phyloP scores from a whole-genome alignment of 2,113 vertebrate genomes.

The Syngnathus typhle region DNA sequence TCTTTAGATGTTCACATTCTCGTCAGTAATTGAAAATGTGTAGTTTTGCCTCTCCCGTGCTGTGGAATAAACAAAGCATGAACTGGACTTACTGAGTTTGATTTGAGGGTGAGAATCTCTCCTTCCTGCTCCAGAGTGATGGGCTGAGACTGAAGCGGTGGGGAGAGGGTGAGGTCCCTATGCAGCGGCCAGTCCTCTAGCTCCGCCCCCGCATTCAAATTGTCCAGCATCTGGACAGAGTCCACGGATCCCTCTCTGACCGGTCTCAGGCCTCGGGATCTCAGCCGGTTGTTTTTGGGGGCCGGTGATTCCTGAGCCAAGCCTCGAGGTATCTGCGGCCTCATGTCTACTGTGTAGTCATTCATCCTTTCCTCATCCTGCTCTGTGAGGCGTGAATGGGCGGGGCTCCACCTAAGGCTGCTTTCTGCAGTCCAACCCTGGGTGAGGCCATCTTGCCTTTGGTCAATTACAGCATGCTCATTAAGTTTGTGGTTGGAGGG shows the following conservation, averaged over 20 bases:
- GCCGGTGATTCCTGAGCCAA: conserved; percentile 57
- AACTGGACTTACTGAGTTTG: conserved; percentile 82
- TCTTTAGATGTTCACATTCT: neutral
- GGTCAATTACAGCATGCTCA: conserved; percentile 63
- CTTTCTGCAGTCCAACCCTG: conserved; percentile 83
- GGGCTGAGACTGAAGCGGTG: conserved; percentile 87
- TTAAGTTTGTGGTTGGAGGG: conserved; percentile 63
- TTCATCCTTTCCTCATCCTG: conserved; percentile 83
- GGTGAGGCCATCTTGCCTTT: conserved; percentile 78
- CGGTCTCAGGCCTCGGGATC: conserved; percentile 80
- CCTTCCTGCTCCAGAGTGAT: conserved; percentile 88
- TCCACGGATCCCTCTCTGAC: conserved; percentile 77
- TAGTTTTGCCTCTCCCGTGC: neutral
- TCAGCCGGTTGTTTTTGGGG: conserved; percentile 79
- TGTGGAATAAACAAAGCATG: neutral
- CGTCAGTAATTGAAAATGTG: neutral
- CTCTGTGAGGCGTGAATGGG: conserved; percentile 80
- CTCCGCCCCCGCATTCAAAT: conserved; percentile 86
- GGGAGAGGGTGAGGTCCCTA: conserved; percentile 93
- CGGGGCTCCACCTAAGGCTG: conserved; percentile 80
- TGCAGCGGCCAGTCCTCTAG: conserved; percentile 88
- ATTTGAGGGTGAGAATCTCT: conserved; percentile 82
- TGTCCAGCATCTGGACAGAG: conserved; percentile 94
- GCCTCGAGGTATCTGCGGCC: conserved; percentile 65
- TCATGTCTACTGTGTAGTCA: conserved; percentile 92